Evolutionary conservation across 2,888 invertebrate species (phyloP).

Genomic region (Diaprepes abbreviatus): DNA sequence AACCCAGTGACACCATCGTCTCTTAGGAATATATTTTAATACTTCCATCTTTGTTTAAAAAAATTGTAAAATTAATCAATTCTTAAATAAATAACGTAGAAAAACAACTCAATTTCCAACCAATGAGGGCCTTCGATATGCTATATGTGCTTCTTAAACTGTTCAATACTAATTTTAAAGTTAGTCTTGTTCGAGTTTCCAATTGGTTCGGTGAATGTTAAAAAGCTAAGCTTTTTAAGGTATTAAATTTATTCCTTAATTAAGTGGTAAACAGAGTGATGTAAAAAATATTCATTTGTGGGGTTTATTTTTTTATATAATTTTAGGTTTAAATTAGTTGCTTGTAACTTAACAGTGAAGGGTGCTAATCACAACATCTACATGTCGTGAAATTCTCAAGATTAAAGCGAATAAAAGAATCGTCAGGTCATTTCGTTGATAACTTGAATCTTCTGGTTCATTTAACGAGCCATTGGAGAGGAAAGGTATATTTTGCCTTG

Average conservation of each 20-base stretch:
- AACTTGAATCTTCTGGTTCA: too few species aligned
- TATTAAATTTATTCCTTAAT: constrained; percentile 1
- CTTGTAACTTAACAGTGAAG: too few species aligned
- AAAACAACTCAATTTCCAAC: constrained; percentile 33
- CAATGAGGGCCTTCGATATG: constrained; percentile 51
- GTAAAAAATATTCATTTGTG: not conserved
- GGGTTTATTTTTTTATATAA: too few species aligned
- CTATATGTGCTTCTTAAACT: constrained; percentile 45
- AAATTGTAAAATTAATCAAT: constrained; percentile 15
- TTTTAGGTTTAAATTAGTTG: too few species aligned
- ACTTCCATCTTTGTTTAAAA: not conserved
- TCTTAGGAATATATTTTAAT: not conserved
- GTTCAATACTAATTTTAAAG: constrained; percentile 52
- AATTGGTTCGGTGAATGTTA: constrained; percentile 31
- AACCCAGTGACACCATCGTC: not conserved
- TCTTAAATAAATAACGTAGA: not conserved
- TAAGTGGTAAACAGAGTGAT: constrained; percentile 4
- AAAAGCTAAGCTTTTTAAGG: constrained; percentile 29
- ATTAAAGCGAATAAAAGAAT: too few species aligned
- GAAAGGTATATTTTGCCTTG: too few species aligned
- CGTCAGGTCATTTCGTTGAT: too few species aligned
- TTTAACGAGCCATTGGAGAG: too few species aligned
- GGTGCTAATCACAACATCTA: too few species aligned
- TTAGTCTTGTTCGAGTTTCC: constrained; percentile 54
- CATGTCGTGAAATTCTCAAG: too few species aligned